Conservation (phyloP, 2,888 invertebrate species). For the Axea sp. region DNA sequence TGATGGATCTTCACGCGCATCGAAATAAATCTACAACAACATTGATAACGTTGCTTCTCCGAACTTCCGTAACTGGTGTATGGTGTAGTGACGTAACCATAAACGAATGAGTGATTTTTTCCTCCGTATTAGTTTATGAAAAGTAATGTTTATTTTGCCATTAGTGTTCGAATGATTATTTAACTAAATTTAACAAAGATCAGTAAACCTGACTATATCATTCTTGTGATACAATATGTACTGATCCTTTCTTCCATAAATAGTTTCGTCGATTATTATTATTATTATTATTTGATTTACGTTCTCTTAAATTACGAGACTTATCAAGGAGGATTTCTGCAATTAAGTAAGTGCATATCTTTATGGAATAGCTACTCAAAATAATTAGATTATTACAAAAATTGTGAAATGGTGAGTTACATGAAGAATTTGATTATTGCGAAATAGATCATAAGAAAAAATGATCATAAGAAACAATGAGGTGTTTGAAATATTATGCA, state of each 20-base stretch:
- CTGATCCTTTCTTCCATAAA: constrained; percentile 57
- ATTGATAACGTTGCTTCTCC: constrained; percentile 29
- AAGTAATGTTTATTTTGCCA: constrained; percentile 33
- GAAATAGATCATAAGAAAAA: constrained; percentile 45
- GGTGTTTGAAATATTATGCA: constrained; percentile 40
- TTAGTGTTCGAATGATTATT: constrained; percentile 25
- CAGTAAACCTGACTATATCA: constrained; percentile 36
- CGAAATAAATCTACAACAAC: constrained; percentile 28
- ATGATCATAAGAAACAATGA: constrained; percentile 29
- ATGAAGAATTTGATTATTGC: constrained; percentile 37
- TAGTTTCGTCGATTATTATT: constrained; percentile 30
- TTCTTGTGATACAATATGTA: constrained; percentile 36
- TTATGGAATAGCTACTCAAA: constrained; percentile 44
- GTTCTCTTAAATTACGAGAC: constrained; percentile 28
- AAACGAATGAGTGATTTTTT: constrained; percentile 31
- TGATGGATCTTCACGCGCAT: constrained; percentile 13
- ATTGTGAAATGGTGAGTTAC: constrained; percentile 41
- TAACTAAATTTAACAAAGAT: constrained; percentile 11
- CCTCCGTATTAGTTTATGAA: constrained; percentile 6
- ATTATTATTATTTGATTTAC: constrained; percentile 40
- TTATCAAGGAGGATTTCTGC: constrained; percentile 45
- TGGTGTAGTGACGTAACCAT: constrained; percentile 54
- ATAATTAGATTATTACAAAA: constrained; percentile 31
- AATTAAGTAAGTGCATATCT: constrained; percentile 43
- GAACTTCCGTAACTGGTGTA: constrained; percentile 59